Conservation (phyloP, 2,113 vertebrate genomes). For the Athene noctua region DNA sequence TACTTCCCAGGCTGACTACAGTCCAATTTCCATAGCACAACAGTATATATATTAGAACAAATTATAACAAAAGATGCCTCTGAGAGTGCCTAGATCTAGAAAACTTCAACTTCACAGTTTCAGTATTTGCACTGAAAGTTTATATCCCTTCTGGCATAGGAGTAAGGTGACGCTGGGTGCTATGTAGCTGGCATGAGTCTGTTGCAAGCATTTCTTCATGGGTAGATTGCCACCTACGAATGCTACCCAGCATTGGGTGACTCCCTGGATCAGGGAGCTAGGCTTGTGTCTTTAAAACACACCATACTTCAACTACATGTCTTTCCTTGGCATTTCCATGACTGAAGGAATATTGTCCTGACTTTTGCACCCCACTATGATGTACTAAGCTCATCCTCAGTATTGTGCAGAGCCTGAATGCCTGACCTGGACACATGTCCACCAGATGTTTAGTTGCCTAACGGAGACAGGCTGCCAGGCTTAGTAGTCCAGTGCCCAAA, state of each 20-base stretch:
- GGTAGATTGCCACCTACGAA: not conserved
- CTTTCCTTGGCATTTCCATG: not conserved
- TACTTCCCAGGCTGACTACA: not conserved
- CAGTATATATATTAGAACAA: not conserved
- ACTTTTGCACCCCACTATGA: not conserved
- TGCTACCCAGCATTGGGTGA: not conserved
- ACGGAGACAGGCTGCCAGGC: not conserved
- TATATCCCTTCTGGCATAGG: not conserved
- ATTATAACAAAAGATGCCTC: not conserved
- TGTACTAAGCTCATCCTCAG: not conserved
- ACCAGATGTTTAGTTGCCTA: not conserved
- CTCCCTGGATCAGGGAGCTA: not conserved
- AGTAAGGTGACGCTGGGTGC: not conserved
- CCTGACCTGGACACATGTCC: not conserved
- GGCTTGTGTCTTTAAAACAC: not conserved
- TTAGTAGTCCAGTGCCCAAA: not conserved
- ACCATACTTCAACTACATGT: not conserved
- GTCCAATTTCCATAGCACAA: not conserved
- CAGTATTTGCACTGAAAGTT: not conserved
- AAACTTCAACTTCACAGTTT: not conserved
- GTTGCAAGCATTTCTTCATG: not conserved
- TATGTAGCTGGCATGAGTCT: not conserved
- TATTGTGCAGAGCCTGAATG: not conserved
- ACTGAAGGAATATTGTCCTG: not conserved
- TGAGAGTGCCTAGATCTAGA: not conserved